Conservation (phyloP, 2,113 vertebrate genomes). For the Oceanodroma tethys region DNA sequence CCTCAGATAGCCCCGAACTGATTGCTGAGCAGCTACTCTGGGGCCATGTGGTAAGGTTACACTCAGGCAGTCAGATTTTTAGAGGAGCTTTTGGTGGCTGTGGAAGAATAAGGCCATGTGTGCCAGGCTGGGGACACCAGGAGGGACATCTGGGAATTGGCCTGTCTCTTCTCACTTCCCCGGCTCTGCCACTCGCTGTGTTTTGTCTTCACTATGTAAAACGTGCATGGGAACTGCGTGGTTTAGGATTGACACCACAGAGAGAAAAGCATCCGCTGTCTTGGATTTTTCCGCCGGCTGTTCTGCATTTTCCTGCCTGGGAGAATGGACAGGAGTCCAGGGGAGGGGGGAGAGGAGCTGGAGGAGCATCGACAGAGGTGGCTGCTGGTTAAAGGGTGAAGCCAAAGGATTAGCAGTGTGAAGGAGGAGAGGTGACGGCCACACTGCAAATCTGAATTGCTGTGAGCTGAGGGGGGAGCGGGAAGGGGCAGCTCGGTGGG, state of each 20-base stretch:
- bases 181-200: rapidly evolving
- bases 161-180: not conserved
- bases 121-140: not conserved
- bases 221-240: rapidly evolving
- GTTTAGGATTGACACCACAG: not conserved
- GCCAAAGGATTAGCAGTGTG: not conserved
- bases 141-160: not conserved
- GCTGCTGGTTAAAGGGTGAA: not conserved
- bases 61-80: not conserved
- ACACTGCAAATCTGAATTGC: not conserved
- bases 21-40: not conserved
- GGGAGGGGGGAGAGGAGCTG: not conserved
- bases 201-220: not conserved
- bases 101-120: not conserved
- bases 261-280: not conserved
- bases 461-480: not conserved
- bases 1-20: not conserved
- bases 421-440: not conserved
- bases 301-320: not conserved
- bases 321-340: not conserved
- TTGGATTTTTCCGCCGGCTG: not conserved
- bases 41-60: not conserved
- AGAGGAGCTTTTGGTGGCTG: not conserved
- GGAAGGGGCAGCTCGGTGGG: not conserved
- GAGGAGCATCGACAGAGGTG: not conserved